Conservation (phyloP, 2,797 vertebrate species). For the Hapalemur alaotrensis region DNA sequence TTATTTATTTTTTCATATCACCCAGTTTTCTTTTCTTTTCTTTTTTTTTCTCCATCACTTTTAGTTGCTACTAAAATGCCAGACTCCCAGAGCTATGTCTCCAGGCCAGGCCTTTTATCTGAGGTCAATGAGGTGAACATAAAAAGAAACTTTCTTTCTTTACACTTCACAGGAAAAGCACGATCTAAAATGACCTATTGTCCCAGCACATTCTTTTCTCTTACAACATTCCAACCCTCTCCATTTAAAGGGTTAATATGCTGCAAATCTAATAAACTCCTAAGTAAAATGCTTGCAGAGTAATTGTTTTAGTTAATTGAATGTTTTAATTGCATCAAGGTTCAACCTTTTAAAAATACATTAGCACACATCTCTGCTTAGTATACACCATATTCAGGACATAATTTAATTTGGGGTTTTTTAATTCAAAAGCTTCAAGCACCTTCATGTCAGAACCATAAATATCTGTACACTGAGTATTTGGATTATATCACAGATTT, state of each 20-base stretch:
- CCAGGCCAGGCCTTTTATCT: background rate
- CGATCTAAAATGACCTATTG: background rate
- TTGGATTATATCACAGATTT: background rate
- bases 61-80: background rate
- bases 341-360: background rate
- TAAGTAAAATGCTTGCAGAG: conserved; percentile 20
- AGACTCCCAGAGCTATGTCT: background rate
- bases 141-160: background rate
- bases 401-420: background rate
- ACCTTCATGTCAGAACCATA: background rate
- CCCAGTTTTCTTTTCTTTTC: too few species aligned
- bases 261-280: conserved; percentile 8
- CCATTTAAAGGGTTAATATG: background rate
- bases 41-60: too few species aligned
- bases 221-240: background rate
- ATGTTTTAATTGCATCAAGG: conserved; percentile 41
- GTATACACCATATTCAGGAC: background rate
- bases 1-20: too few species aligned
- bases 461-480: background rate
- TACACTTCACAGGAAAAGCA: background rate
- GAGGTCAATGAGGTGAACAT: background rate
- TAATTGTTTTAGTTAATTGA: conserved; percentile 22
- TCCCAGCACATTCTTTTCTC: background rate
- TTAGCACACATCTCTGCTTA: background rate
- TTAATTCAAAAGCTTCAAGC: background rate